Evolutionary conservation across 2,888 invertebrate genomes (phyloP).

Genomic region (Heliconius aoede): DNA sequence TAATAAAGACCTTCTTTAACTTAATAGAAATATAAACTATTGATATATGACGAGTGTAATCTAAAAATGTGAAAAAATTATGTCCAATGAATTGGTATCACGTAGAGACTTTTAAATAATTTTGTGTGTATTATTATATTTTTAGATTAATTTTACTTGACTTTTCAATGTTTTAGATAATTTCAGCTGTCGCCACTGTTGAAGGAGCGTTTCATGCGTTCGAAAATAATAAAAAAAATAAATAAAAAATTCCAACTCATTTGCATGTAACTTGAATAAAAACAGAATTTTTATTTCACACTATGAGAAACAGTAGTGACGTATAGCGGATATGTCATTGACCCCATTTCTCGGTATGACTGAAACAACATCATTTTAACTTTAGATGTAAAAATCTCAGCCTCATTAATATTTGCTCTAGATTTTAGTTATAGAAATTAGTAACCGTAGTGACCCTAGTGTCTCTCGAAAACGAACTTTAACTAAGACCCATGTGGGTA

Average conservation of each 20-base stretch:
- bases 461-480: slow-evolving; percentile 14
- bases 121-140: background rate
- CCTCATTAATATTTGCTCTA: slow-evolving; percentile 39
- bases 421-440: slow-evolving; percentile 23
- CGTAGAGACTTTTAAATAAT: background rate
- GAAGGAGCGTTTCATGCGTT: background rate
- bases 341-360: slow-evolving; percentile 43
- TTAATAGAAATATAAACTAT: background rate
- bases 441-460: slow-evolving; percentile 5
- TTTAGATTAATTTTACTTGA: no score
- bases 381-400: slow-evolving; percentile 35
- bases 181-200: background rate
- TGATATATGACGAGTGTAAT: background rate
- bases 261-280: slow-evolving; percentile 19
- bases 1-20: background rate
- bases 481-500: slow-evolving; percentile 19
- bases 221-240: background rate
- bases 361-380: slow-evolving; percentile 41
- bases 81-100: background rate
- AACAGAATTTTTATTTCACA: slow-evolving; percentile 28
- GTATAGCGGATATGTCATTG: slow-evolving; percentile 43
- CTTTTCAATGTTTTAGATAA: no score
- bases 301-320: slow-evolving; percentile 31
- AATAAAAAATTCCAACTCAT: background rate
- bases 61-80: background rate